These are phyloP conservation scores for Sebastes fasciatus DNA, from an alignment of 2,113 vertebrate genomes.

Conservation along the genomic window DNA sequence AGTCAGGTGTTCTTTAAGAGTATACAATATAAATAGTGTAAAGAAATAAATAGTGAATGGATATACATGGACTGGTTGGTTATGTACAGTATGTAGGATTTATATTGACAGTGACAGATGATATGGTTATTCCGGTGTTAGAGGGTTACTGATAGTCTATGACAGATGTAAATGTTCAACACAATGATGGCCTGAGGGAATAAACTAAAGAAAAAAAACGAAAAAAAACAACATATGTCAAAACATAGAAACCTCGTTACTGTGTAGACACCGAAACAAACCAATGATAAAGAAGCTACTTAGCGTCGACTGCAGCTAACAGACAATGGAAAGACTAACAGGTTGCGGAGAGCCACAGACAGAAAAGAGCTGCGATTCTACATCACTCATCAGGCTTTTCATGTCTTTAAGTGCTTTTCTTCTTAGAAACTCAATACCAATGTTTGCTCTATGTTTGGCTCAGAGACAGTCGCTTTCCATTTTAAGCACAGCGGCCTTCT, in stretches of 20 bases:
- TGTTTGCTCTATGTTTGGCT: conserved; percentile 36
- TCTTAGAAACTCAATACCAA: conserved; percentile 35
- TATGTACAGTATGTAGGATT: no score
- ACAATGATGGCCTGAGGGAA: no score
- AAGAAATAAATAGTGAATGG: no score
- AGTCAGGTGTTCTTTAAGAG: no score
- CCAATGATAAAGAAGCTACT: conserved; percentile 11
- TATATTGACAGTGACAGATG: no score
- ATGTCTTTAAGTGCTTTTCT: conserved; percentile 37
- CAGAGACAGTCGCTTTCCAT: conserved; percentile 19
- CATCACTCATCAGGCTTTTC: conserved; percentile 44
- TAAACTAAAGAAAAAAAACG: no score
- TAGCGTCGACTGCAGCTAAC: background rate
- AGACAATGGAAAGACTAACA: conserved; percentile 9
- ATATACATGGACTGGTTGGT: no score
- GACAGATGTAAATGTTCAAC: no score
- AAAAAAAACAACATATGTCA: background rate
- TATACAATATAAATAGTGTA: no score
- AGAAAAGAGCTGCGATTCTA: conserved; percentile 37
- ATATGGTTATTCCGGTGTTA: no score
- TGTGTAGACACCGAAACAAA: background rate
- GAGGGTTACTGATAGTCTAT: no score
- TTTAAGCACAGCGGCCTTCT: conserved; percentile 6
- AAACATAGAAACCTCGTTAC: background rate
- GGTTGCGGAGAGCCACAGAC: conserved; percentile 4